These are phyloP conservation scores for Machaerirhynchus nigripectus DNA, from an alignment of 2,113 vertebrate genomes.

Conservation along the genomic window DNA sequence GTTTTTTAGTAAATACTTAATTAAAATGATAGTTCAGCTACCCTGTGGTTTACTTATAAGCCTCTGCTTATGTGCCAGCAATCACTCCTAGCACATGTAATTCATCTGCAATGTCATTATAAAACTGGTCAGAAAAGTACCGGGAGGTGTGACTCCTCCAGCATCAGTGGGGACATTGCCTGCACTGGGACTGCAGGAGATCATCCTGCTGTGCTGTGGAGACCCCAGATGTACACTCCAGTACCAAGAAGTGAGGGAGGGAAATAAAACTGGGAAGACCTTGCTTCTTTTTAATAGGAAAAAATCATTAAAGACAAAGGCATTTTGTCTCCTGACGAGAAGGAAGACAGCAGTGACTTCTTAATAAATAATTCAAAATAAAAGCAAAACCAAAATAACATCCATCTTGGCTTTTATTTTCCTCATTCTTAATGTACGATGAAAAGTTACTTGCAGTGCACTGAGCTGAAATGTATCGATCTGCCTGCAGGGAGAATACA, in stretches of 20 bases:
- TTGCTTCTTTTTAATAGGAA: background rate
- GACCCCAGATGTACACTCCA: background rate
- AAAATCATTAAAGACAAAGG: slow-evolving; percentile 15
- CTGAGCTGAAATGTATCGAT: slow-evolving; percentile 39
- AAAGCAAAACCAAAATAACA: slow-evolving; percentile 48
- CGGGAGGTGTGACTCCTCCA: background rate
- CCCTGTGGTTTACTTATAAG: background rate
- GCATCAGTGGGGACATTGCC: background rate
- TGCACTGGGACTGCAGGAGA: background rate
- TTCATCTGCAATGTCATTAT: background rate
- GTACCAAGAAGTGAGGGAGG: background rate
- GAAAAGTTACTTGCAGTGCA: slow-evolving; percentile 42
- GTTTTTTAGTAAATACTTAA: background rate
- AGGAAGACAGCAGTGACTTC: slow-evolving; percentile 20
- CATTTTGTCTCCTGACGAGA: background rate
- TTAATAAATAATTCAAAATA: slow-evolving; percentile 61
- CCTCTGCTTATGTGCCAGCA: background rate
- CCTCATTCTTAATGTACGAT: slow-evolving; percentile 17
- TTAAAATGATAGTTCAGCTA: background rate
- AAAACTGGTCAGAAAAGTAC: background rate
- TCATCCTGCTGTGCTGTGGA: background rate
- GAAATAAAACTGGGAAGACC: background rate
- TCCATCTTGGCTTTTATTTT: slow-evolving; percentile 56
- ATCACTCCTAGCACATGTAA: background rate
- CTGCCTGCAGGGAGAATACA: slow-evolving; percentile 29